Base-by-base conservation (phyloP, 2,888 invertebrate genomes). In the Aphrophora alni region DNA sequence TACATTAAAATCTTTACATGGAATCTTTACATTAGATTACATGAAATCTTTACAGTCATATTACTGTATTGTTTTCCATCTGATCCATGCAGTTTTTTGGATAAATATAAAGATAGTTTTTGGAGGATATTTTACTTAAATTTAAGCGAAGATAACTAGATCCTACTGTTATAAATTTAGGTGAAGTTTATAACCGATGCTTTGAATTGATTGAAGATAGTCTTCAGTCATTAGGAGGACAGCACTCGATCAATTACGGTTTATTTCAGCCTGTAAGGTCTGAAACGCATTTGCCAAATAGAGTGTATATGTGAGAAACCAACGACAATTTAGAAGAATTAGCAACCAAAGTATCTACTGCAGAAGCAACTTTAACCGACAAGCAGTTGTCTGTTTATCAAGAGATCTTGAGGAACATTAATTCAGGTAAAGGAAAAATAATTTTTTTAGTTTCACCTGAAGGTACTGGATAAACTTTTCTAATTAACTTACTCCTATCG, bases 361-460 rank as follows among this genome's bases (percentile, higher is more conserved):
- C n/a, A n/a, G n/a, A n/a, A n/a, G n/a, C n/a, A n/a, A n/a, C n/a
- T n/a, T n/a, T n/a, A n/a, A n/a, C n/a, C 17, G 27, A 73, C 1
- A 28, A 73, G 26, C 73, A 78, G n/a, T 14, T 8, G 2, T 0
- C 38, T 26, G 59, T 72, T 14, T 73, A 78, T n/a, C 25, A 78
- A 3, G 26, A 44, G 28, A 14, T 51, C 10, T 14, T 51, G 4
- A 21, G 51, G 14, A 78, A 44, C 59, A 73, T 78, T 28, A 21
- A 26, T 12, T 51, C 27, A 27, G 51, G 27, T 7, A 10, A 27
- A 3, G 59, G 78, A 26, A 28, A 28, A 27, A 8, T 73, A 10
- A 27, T 73, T n/a, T 73, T 26, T 73, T 73, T 73, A 33, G 73
- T 12, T 73, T 27, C 73, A 10, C 26, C 69, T 24, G 69, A 24